Evolutionary conservation across 2,797 vertebrate genomes (phyloP), one percentile per base, ranked within the genome.

Genomic region (Pantherophis vulpinus): DNA sequence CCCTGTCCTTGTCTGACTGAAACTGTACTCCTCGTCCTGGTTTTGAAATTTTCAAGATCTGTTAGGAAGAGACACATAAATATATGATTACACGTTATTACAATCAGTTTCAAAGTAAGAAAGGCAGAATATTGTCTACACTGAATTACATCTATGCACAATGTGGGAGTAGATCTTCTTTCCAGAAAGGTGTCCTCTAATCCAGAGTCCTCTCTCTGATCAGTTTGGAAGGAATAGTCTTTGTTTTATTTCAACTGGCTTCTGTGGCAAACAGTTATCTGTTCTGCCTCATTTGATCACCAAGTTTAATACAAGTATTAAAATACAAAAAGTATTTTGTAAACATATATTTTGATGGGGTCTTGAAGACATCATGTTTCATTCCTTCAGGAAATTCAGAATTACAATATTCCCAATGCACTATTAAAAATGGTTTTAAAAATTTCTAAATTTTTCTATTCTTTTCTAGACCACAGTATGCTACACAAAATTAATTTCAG

Each of bases 1-100:
- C 99, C 99, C 95, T 99, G 99, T 94, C 99, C 99, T 94, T 99
- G 99, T 5, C 99, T 98, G 2, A 99, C 99, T 0, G 98, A 99
- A 58, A 99, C 99, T 0, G 98, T 99, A 97, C 98, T 99, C 96
- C 99, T 98, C 5, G 97, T 98, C 93, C 99, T 98, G 16, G 98
- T 98, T 97, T 99, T 99, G 97, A 99, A 99, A 97, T 98, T 99
- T 96, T 99, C 99, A 18, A 99, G 98, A 96, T 99, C 99, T 99
- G 98, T 93, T 90, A 94, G 95, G 88, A 96, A 91, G 95, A 93
- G 95, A 86, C 29, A 89, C 93, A 93, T 1, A 88, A 37, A 2
- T n/a, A 61, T 27, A 60, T 88, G 9, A 90, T 25, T 51, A 58
- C 4, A n/a, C 3, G 1, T 63, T 47, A 89, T 29, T 9, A 32